Evolutionary conservation across 2,888 invertebrate species (phyloP), one percentile per base, ranked within the genome.

Genomic region (Andrena praecox): DNA sequence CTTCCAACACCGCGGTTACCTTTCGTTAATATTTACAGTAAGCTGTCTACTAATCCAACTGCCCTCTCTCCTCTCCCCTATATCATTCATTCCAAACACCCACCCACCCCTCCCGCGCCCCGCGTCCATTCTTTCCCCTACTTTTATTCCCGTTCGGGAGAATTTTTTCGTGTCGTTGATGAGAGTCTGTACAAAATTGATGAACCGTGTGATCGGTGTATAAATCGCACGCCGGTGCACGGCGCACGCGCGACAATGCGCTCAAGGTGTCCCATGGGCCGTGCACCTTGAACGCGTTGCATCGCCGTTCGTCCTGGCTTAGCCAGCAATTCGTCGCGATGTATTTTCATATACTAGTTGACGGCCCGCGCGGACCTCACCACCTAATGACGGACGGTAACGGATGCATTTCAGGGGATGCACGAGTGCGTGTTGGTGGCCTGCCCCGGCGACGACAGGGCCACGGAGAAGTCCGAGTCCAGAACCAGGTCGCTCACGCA

Each of bases 401-500:
- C 68, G 48, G 84, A 72, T 83, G 66, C 80, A 63, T 85, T 91
- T 93, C 93, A 94, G 87, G 93, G 93, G 86, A 94, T 92, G 85
- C 94, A 94, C 77, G 93, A 91, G 81, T 93, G 95, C 90, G 95
- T 95, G 72, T 96, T 96, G 91, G 96, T 95, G 0, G 95, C 95
- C 67, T 96, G 95, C 78, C 96, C 96, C 12, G 96, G 95, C 56
- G 96, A 94, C 7, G 96, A 96, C 59, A 97, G 95, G 16, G 96
- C 96, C 64, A 98, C 96, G 89, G 96, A 96, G 91, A 96, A 96
- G 93, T 98, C 97, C 16, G 97, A 96, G 87, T 97, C 97, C 68
- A 98, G 94, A 1, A 97, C 96, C 89, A 98, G 96, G 94, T 97
- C 97, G 60, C 97, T 97, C 90, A 98, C 96, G 94, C 98, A 98